Base-by-base conservation (phyloP, 2,113 vertebrate genomes). In the Nycticryphes semicollaris region DNA sequence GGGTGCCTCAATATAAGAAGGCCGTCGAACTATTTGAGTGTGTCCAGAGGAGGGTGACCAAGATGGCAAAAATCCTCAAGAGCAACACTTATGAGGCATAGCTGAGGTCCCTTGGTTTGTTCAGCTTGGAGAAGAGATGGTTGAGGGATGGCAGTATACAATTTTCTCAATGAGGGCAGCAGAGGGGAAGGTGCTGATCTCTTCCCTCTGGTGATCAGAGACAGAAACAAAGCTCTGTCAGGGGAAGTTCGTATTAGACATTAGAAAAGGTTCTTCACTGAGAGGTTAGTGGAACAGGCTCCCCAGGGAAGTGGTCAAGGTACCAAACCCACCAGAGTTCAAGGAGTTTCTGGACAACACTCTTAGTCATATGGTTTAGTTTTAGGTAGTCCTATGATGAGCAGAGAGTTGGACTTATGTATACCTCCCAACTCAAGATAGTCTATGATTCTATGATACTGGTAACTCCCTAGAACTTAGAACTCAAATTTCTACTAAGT, bases 1-100 rank as follows among this genome's bases (percentile, higher is more conserved):
- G 6, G n/a, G 30, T 6, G 9, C 5, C 6, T 69, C 43, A 37
- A 1, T 39, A 10, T 21, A 33, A 43, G n/a, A 63, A 25, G 9
- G 9, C 60, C 35, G 33, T 12, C 5, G 6, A 51, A 76, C 33
- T 63, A 27, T 22, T 53, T 6, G 6, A 27, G 43, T 64, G 69
- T 39, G 5, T 20, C 39, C 31, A 72, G 25, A 59, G 33, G 48
- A 70, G 21, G 12, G 6, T 2, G 8, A 41, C 15, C 9, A 63
- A 57, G 43, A 30, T 1, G 2, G 4, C 51, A 25, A 72, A 88
- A 80, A 3, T 6, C 5, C 5, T 8, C 0, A 0, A 72, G 7
- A 2, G 11, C 47, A 77, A 80, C 31, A 23, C 24, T 51, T 76
- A 2, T 0, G 0, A 62, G 27, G 25, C 19, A 22, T 4, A 5